Conservation (phyloP, 2,888 invertebrate species). For the Sarcophaga variegata region DNA sequence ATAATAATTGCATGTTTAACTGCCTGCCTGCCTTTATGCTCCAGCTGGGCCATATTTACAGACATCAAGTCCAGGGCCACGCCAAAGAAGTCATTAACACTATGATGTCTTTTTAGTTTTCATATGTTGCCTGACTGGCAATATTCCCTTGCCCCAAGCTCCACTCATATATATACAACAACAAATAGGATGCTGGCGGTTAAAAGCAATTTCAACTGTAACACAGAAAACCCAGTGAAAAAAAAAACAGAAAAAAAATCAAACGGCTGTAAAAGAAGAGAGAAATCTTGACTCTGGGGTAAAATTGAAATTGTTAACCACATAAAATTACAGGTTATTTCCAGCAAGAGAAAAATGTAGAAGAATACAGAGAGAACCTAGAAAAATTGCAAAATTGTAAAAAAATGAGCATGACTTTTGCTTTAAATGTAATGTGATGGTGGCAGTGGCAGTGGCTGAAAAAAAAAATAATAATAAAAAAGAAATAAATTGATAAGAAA, state of each 20-base stretch:
- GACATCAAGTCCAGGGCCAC: slow-evolving; percentile 37
- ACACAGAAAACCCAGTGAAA: neutral
- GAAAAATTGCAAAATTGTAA: slow-evolving; percentile 33
- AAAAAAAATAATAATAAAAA: slow-evolving; percentile 13
- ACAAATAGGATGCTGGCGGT: slow-evolving; percentile 64
- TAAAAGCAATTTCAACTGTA: slow-evolving; percentile 58
- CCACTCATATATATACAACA: neutral
- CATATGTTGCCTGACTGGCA: slow-evolving; percentile 13
- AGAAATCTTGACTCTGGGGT: slow-evolving; percentile 60
- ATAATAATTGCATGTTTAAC: slow-evolving; percentile 69
- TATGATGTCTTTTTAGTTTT: slow-evolving; percentile 69
- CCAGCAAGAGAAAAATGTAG: slow-evolving; percentile 14
- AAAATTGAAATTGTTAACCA: slow-evolving; percentile 79
- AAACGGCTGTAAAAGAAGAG: neutral
- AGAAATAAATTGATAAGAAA: slow-evolving; percentile 60
- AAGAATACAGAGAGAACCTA: slow-evolving; percentile 41
- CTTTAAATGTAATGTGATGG: slow-evolving; percentile 50
- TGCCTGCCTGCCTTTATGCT: slow-evolving; percentile 44
- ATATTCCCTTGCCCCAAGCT: neutral
- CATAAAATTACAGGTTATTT: slow-evolving; percentile 73
- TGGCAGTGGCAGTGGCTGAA: neutral
- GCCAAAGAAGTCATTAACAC: slow-evolving; percentile 72
- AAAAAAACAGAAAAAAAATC: neutral
- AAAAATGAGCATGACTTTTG: slow-evolving; percentile 59
- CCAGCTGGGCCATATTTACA: slow-evolving; percentile 46